Percentiles rank a stretch among this genome's conserved stretches.
phyloP scores from a whole-genome alignment of 2,888 invertebrate species.

The Platycheirus rosarum region DNA sequence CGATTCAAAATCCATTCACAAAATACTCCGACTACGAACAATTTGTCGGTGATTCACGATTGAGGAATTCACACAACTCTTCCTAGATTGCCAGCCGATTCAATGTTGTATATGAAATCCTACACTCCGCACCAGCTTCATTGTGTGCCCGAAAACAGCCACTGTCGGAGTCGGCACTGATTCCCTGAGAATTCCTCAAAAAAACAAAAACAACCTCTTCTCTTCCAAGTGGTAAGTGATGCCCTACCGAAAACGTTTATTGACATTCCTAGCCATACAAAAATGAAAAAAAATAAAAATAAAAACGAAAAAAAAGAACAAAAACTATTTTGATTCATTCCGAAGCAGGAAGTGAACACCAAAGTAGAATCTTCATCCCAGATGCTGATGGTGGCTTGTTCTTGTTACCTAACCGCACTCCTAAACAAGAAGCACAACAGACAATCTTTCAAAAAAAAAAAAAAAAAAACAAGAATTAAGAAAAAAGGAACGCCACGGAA shows the following conservation, averaged over 20 bases:
- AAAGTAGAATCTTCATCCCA: constrained; percentile 61
- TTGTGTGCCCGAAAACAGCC: not conserved
- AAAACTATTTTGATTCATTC: constrained; percentile 47
- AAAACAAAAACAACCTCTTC: constrained; percentile 12
- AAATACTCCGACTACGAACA: not conserved
- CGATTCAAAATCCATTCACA: constrained; percentile 10
- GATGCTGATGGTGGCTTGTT: constrained; percentile 50
- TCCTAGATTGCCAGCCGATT: not conserved
- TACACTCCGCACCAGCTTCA: constrained; percentile 4
- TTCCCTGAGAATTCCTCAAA: constrained; percentile 2
- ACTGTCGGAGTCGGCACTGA: not conserved
- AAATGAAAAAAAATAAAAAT: not conserved
- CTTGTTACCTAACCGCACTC: constrained; percentile 66
- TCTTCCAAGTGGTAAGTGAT: constrained; percentile 9
- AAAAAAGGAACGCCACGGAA: constrained; percentile 38
- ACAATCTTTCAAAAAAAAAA: constrained; percentile 22
- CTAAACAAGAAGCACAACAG: constrained; percentile 44
- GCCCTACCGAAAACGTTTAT: constrained; percentile 28
- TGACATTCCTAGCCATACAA: constrained; percentile 43
- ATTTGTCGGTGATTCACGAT: constrained; percentile 29
- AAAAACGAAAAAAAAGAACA: constrained; percentile 21
- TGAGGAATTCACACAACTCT: constrained; percentile 38
- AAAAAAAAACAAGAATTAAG: constrained; percentile 1
- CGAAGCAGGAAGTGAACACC: constrained; percentile 70
- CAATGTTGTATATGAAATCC: constrained; percentile 19